Conservation (phyloP, 2,888 invertebrate genomes). For the Idaea aversata region DNA sequence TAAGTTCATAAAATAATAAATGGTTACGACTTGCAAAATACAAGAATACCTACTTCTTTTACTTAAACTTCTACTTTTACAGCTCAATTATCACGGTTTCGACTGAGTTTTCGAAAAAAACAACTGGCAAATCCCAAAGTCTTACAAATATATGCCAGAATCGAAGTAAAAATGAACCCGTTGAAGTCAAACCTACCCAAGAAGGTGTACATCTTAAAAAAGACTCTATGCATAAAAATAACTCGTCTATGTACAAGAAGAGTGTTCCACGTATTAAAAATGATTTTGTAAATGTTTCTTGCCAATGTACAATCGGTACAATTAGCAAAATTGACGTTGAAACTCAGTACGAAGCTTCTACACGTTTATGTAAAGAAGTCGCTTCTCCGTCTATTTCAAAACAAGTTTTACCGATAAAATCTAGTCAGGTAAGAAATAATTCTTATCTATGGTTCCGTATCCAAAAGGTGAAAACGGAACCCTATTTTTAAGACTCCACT, state of each 20-base stretch:
- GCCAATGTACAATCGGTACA: background rate
- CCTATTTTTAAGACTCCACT: too few relatives aligned
- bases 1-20: slow-evolving; percentile 28
- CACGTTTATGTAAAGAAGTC: background rate
- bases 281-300: background rate
- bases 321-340: background rate
- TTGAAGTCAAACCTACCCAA: background rate
- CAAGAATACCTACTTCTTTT: background rate
- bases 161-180: background rate
- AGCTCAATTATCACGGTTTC: background rate
- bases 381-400: background rate
- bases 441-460: background rate
- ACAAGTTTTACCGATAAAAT: background rate
- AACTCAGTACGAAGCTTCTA: background rate
- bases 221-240: too few relatives aligned
- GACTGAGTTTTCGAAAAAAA: background rate
- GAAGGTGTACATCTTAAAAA: background rate
- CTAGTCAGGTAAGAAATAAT: background rate
- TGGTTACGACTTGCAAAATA: too few relatives aligned
- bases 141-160: background rate
- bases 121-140: background rate
- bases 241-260: too few relatives aligned
- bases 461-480: too few relatives aligned
- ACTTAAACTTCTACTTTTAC: background rate
- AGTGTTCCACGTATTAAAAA: background rate